Percentiles rank a stretch among this genome's conserved stretches.
Conservation (phyloP, 2,113 vertebrate genomes). For the Rattus rattus region DNA sequence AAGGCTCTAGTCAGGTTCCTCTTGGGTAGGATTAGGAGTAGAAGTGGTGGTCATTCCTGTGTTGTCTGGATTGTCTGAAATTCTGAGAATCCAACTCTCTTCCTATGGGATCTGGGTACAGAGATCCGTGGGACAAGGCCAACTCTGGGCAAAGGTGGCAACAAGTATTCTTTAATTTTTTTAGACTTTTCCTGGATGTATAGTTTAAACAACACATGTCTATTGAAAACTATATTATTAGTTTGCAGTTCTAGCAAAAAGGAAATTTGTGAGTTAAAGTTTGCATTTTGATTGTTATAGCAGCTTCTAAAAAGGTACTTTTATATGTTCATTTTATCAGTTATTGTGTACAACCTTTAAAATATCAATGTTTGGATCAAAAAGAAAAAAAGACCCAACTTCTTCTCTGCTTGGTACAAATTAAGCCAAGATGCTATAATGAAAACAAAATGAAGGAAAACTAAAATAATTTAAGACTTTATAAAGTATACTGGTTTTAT, state of each 20-base stretch:
- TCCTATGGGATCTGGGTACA: no score
- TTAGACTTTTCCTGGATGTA: slow-evolving; percentile 89
- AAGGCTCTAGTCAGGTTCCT: no score
- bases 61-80: no score
- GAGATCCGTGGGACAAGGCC: no score
- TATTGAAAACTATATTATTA: slow-evolving; percentile 88
- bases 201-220: slow-evolving; percentile 88
- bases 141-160: no score
- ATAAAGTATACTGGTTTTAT: not conserved
- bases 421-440: slow-evolving; percentile 90
- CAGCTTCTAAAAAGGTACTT: slow-evolving; percentile 91
- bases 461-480: not conserved
- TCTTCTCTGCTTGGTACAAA: slow-evolving; percentile 92
- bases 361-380: slow-evolving; percentile 88
- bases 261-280: slow-evolving; percentile 91
- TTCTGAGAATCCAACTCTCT: no score
- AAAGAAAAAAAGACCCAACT: slow-evolving; percentile 86
- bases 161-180: slow-evolving; percentile 86
- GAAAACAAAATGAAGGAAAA: slow-evolving; percentile 90
- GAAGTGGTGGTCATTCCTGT: no score
- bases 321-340: slow-evolving; percentile 91
- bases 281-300: slow-evolving; percentile 92
- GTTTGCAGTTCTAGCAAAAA: slow-evolving; percentile 88
- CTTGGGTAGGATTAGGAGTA: no score
- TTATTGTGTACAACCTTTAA: slow-evolving; percentile 90